Conservation (phyloP, 1,140 invertebrate species). For the Cepaea nemoralis region DNA sequence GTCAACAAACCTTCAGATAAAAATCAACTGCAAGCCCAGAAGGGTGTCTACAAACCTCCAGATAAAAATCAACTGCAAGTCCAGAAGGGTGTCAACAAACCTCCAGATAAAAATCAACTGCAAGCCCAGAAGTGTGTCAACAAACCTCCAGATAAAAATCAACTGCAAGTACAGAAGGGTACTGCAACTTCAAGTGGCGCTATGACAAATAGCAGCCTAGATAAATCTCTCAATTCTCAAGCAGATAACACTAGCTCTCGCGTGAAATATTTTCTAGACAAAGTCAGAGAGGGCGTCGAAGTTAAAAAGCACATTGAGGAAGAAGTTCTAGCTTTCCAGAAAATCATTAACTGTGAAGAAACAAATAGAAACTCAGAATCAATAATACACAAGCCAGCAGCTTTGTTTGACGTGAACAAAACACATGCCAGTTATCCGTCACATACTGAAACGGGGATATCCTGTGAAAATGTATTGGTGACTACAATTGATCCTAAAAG, state of each 20-base stretch:
- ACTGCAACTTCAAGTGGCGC: too few species aligned
- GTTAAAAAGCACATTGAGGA: neutral
- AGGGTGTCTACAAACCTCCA: too few species aligned
- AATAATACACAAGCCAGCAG: neutral
- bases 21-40: too few species aligned
- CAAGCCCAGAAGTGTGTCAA: too few species aligned
- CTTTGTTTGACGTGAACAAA: neutral
- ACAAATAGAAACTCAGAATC: neutral
- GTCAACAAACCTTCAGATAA: too few species aligned
- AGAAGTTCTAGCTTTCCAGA: neutral
- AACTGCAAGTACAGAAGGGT: too few species aligned
- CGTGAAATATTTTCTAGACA: neutral
- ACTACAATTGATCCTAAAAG: neutral
- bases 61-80: too few species aligned
- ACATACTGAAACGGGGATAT: neutral
- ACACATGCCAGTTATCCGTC: neutral
- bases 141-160: too few species aligned
- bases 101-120: too few species aligned
- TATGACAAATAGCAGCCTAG: too few species aligned
- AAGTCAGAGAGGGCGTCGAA: neutral
- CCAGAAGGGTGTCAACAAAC: too few species aligned
- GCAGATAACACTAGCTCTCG: neutral
- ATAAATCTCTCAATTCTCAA: too few species aligned
- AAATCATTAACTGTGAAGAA: neutral
- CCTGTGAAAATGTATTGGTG: neutral